Evolutionary conservation across 2,113 vertebrate species (phyloP).

Genomic region (Tyto alba): DNA sequence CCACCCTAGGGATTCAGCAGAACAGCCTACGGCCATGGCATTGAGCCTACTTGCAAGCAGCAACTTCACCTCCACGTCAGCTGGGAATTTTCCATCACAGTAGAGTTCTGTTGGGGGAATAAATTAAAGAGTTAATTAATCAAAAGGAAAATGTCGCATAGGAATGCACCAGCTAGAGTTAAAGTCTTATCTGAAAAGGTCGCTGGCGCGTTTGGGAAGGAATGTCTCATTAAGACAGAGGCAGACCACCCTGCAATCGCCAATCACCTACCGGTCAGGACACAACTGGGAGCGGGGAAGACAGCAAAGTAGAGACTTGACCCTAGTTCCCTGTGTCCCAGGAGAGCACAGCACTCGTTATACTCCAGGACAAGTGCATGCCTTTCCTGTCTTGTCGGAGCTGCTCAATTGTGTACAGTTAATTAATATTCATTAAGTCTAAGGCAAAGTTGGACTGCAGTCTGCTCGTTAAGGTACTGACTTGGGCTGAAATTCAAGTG

Average conservation of each 20-base stretch:
- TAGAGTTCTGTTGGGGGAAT: background rate
- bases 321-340: background rate
- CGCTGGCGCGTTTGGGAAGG: background rate
- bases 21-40: background rate
- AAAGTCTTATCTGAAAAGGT: constrained; percentile 17
- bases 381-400: background rate
- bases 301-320: background rate
- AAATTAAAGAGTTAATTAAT: background rate
- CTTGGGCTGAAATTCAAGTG: constrained; percentile 25
- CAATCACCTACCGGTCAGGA: background rate
- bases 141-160: background rate
- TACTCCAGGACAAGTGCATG: background rate
- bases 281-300: background rate
- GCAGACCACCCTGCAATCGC: constrained; percentile 34
- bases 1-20: background rate
- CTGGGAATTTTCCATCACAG: background rate
- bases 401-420: constrained; percentile 10
- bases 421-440: constrained; percentile 56
- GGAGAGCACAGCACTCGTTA: background rate
- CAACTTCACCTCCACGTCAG: background rate
- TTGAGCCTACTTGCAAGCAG: background rate
- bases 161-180: background rate
- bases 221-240: background rate
- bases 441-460: constrained; percentile 43
- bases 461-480: constrained; percentile 42